These are phyloP conservation scores for Rhyzopertha dominica DNA, from an alignment of 1,140 invertebrate genomes.

Conservation along the genomic window DNA sequence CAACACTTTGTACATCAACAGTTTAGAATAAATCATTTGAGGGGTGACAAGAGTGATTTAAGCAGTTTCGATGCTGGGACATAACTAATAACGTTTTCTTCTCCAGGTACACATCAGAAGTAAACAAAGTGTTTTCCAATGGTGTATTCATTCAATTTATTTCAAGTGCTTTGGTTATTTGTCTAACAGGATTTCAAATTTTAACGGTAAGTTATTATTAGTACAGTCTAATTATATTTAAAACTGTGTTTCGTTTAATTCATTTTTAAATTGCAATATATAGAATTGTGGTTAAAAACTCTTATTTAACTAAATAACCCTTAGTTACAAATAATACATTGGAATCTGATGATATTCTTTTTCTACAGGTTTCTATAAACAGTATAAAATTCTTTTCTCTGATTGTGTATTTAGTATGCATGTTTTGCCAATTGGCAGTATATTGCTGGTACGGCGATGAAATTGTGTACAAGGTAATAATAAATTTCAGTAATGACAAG, in stretches of 20 bases:
- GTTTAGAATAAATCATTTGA: too few relatives aligned
- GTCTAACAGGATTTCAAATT: slow-evolving; percentile 30
- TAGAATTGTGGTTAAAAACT: background rate
- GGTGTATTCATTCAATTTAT: slow-evolving; percentile 31
- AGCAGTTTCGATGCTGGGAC: too few relatives aligned
- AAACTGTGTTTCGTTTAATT: background rate
- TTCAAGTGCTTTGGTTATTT: slow-evolving; percentile 30
- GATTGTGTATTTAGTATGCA: slow-evolving; percentile 20
- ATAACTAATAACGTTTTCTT: too few relatives aligned
- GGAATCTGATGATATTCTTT: background rate
- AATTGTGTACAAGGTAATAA: slow-evolving; percentile 25
- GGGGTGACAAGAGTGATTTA: too few relatives aligned
- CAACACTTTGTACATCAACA: too few relatives aligned
- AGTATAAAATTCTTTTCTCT: slow-evolving; percentile 24
- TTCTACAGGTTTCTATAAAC: slow-evolving; percentile 12
- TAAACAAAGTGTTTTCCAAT: slow-evolving; percentile 24
- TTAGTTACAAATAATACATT: background rate
- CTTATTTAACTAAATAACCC: background rate
- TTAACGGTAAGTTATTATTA: slow-evolving; percentile 18
- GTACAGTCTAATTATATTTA: slow-evolving; percentile 3
- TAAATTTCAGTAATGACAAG: background rate
- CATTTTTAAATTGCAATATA: background rate
- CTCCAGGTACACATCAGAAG: slow-evolving; percentile 14
- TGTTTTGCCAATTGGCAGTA: slow-evolving; percentile 26
- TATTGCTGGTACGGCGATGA: slow-evolving; percentile 32